phyloP scores from a whole-genome alignment of 2,797 vertebrate species.

The Ceryle rudis region DNA sequence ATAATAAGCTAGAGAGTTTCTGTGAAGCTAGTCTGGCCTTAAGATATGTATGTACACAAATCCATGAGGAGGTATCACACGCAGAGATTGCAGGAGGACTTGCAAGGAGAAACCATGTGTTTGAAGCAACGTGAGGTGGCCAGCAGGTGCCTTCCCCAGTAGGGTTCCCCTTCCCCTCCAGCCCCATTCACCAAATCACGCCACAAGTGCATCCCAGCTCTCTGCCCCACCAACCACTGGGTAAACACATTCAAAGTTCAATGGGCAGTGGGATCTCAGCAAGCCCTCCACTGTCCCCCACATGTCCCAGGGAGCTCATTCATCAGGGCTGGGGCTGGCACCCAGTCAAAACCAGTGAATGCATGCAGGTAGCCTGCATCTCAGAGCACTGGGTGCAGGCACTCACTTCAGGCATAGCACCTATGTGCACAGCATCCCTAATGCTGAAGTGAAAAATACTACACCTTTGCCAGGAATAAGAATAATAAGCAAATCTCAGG shows the following conservation, averaged over 20 bases:
- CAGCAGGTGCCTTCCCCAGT: accelerated
- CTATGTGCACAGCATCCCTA: accelerated
- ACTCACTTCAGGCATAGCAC: background rate
- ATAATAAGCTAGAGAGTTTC: background rate
- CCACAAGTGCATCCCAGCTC: background rate
- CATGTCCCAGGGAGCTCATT: background rate
- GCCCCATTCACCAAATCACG: background rate
- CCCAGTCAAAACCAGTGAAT: accelerated
- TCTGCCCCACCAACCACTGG: background rate
- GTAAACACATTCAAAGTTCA: background rate
- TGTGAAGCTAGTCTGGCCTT: background rate
- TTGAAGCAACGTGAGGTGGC: background rate
- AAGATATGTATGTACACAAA: background rate
- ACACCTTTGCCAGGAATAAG: background rate
- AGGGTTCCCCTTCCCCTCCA: background rate
- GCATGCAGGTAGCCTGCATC: accelerated
- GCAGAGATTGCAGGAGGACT: background rate
- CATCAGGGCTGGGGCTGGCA: background rate
- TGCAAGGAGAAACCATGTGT: background rate
- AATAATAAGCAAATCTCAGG: background rate
- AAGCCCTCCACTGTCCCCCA: background rate
- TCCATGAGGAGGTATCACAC: accelerated
- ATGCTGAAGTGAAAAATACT: background rate
- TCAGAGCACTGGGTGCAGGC: background rate
- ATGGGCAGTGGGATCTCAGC: background rate